Base-by-base conservation (phyloP, 2,888 invertebrate genomes). In the Mimas tiliae region DNA sequence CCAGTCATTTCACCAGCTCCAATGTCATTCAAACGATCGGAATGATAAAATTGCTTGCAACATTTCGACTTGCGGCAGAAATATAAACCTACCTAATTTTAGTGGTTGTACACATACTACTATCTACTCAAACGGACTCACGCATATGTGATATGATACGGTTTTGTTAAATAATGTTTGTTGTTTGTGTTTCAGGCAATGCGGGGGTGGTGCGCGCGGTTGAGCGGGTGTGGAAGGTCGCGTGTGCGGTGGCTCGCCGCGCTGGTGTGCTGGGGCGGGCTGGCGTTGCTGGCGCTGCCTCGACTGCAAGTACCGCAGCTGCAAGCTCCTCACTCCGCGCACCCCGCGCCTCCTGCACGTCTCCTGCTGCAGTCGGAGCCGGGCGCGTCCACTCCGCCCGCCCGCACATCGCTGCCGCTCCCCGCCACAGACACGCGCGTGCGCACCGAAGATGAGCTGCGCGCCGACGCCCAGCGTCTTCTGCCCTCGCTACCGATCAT, bases 401-500 rank as follows among this genome's bases (percentile, higher is more conserved):
- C 77, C 69, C 62, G 76, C 12, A 9, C 38, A 21, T 33, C 69
- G 58, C 68, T 68, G 66, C 75, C 71, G 72, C 78, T 66, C 72
- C 85, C 83, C 75, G 77, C 81, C 75, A 80, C 83, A 16, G 88
- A 89, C 84, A 72, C 87, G 69, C 86, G 90, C 75, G 86, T 86
- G 69, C 86, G 88, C 66, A 94, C 95, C 64, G 98, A 98, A 83
- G 96, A 96, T 66, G 95, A 96, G 84, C 93, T 97, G 72, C 96
- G 97, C 64, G 95, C 95, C 67, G 97, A 97, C 82, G 96, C 97
- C 67, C 97, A 97, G 85, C 95, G 95, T 14, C 94, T 96, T 50
- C 94, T 98, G 82, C 98, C 98, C 6, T 98, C 97, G 74, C 93
- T 98, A 51, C 98, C 98, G 4, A 95, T 98, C 62, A 95, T 96